These are phyloP conservation scores for Torymus auratus DNA, from an alignment of 2,888 invertebrate genomes.

Conservation along the genomic window DNA sequence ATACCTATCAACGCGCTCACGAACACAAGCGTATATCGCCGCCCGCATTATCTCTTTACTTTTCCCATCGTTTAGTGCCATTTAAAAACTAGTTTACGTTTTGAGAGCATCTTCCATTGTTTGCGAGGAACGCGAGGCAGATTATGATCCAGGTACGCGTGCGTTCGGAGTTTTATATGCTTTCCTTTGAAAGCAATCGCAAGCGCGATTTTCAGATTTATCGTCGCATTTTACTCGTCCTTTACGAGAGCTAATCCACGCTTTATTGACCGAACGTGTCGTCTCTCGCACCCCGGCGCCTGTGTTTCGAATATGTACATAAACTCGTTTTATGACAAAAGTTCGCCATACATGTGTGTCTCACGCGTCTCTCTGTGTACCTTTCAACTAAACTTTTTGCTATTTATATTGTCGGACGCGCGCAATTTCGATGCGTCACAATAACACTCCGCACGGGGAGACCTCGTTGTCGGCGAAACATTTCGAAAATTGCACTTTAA, in stretches of 20 bases:
- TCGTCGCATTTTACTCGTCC: slow-evolving; percentile 14
- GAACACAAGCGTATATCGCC: background rate
- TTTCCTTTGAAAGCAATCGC: background rate
- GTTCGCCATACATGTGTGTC: slow-evolving; percentile 6
- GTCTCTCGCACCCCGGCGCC: background rate
- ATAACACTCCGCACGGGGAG: background rate
- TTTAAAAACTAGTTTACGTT: background rate
- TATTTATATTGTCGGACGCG: slow-evolving; percentile 18
- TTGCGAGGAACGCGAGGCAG: too few relatives aligned
- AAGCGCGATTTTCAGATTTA: background rate
- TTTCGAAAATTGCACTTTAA: background rate
- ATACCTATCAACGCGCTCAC: too few relatives aligned
- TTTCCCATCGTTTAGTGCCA: background rate
- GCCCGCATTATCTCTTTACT: background rate
- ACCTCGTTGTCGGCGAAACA: background rate
- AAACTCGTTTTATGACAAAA: slow-evolving; percentile 40
- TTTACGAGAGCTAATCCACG: slow-evolving; percentile 25
- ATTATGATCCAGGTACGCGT: too few relatives aligned
- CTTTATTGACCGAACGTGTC: slow-evolving; percentile 41
- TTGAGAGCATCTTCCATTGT: too few relatives aligned
- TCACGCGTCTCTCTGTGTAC: too few relatives aligned
- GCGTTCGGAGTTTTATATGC: background rate
- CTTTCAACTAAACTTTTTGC: slow-evolving; percentile 12
- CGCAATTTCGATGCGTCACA: background rate
- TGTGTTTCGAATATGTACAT: slow-evolving; percentile 18